A percentile compares a stretch with the other conserved stretches of the same genome.
Conservation (phyloP, 2,113 vertebrate species). For the Okapia johnstoni region DNA sequence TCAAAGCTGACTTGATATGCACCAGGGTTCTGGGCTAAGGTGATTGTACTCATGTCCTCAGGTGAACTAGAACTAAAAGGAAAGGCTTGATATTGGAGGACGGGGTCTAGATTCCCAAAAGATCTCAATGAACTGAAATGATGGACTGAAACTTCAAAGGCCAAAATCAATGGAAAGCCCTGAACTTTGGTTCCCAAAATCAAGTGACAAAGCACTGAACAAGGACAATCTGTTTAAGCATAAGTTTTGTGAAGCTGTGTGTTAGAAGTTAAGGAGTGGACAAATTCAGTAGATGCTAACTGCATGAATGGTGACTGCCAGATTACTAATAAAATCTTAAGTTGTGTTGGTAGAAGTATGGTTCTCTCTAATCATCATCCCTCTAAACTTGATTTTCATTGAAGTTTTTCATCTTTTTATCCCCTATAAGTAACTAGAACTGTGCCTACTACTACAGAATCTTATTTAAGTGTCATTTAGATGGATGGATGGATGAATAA, state of each 20-base stretch:
- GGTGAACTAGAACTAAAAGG: neutral
- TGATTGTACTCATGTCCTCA: neutral
- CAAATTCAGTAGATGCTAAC: neutral
- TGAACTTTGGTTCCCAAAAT: constrained; percentile 9
- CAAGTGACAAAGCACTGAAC: neutral
- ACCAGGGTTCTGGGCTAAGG: neutral
- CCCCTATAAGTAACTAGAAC: neutral
- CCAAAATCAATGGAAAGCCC: neutral
- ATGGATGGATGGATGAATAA: neutral
- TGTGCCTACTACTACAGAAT: neutral
- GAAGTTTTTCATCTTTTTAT: neutral
- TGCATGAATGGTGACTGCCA: neutral
- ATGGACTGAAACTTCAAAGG: neutral
- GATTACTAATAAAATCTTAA: neutral
- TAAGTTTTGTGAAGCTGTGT: neutral
- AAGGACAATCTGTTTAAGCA: neutral
- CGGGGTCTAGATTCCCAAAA: neutral
- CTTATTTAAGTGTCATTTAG: neutral
- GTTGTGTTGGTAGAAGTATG: neutral
- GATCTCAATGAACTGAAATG: neutral
- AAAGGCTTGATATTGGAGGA: neutral
- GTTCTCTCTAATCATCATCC: neutral
- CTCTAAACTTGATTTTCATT: neutral
- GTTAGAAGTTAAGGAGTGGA: neutral
- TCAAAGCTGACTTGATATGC: neutral